Conservation (phyloP, 1,140 invertebrate species). For the Campodea augens region DNA sequence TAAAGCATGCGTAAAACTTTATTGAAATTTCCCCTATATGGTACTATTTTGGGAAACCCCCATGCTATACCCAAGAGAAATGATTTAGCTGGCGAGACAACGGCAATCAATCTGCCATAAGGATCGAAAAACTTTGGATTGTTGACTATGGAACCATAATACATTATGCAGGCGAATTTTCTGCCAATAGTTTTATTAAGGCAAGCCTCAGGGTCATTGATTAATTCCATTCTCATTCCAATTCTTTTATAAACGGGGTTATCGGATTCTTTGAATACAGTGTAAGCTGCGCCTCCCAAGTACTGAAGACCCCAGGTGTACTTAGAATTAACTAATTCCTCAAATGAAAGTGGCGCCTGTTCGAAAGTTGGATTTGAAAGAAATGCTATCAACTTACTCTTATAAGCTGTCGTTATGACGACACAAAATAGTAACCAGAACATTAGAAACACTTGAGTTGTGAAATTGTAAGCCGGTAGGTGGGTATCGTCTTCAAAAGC, state of each 20-base stretch:
- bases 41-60: not conserved
- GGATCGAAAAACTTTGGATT: not conserved
- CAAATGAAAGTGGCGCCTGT: not conserved
- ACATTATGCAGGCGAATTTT: not conserved
- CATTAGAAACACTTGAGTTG: not conserved
- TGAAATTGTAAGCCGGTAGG: no score
- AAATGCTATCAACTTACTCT: constrained; percentile 4
- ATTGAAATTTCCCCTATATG: not conserved
- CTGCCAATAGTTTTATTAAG: constrained; percentile 5
- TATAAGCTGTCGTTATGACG: not conserved
- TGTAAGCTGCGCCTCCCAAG: constrained; percentile 7
- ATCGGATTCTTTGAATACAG: constrained; percentile 5
- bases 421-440: constrained; percentile 4
- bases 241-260: constrained; percentile 10
- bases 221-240: constrained; percentile 7
- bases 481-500: not conserved
- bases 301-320: constrained; percentile 7
- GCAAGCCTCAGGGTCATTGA: constrained; percentile 4
- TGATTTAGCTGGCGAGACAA: not conserved
- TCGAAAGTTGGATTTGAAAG: constrained; percentile 1
- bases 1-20: no score
- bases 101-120: not conserved
- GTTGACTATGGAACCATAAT: not conserved
- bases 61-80: not conserved
- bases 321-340: constrained; percentile 3